phyloP scores from a whole-genome alignment of 2,113 vertebrate genomes.

The Ammodytes dubius region DNA sequence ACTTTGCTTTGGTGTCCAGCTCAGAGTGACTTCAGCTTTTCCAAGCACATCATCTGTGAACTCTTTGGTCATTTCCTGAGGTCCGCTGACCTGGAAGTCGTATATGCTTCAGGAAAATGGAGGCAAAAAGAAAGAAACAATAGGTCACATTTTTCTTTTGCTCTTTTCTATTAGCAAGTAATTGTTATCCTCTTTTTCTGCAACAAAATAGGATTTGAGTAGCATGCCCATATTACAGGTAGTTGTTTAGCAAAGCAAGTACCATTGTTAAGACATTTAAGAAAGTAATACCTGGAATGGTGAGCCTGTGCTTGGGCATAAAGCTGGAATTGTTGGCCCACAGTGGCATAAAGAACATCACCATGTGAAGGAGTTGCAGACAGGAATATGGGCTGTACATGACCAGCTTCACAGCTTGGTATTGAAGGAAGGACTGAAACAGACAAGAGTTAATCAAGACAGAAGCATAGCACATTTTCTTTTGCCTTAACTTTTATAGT shows the following conservation, averaged over 20 bases:
- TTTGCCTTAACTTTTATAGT: too few species aligned
- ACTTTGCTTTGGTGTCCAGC: constrained; percentile 70
- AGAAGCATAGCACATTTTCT: not conserved
- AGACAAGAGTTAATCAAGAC: not conserved
- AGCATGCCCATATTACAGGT: not conserved
- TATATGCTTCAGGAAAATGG: constrained; percentile 66
- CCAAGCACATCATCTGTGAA: constrained; percentile 18
- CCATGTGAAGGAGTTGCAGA: constrained; percentile 65
- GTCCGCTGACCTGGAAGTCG: constrained; percentile 84
- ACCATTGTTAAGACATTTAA: not conserved
- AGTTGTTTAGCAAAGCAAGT: not conserved
- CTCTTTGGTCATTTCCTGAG: constrained; percentile 72
- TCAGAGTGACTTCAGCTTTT: constrained; percentile 55
- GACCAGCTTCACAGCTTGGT: constrained; percentile 62
- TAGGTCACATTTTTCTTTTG: too few species aligned
- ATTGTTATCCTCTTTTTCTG: too few species aligned
- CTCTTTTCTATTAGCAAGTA: too few species aligned
- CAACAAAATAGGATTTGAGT: too few species aligned
- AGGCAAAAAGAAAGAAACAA: not conserved
- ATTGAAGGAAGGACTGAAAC: constrained; percentile 73
- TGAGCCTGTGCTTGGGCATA: constrained; percentile 61
- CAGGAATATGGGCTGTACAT: constrained; percentile 70
- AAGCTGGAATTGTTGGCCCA: constrained; percentile 68
- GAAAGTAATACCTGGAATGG: constrained; percentile 52
- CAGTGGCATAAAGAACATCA: constrained; percentile 56